Base-by-base conservation (phyloP, 2,888 invertebrate genomes). In the Dicycla oo region DNA sequence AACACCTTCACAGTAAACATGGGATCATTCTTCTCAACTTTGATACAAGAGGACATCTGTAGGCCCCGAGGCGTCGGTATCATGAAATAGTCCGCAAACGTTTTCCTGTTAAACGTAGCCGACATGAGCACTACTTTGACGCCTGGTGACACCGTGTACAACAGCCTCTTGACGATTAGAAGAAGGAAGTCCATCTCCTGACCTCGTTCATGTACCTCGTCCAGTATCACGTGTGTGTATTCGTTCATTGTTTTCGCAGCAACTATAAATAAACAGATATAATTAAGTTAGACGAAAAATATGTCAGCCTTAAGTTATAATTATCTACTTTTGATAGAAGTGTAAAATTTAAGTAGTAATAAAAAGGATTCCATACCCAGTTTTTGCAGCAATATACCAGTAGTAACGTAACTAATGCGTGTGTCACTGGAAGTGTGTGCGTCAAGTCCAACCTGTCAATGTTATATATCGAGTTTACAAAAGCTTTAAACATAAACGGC, bases 141-240 rank as follows among this genome's bases (percentile, higher is more conserved):
- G 1, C 81, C 83, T 0, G 91, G 91, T 0, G 95, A 94, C 1
- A 93, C 93, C 0, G 97, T 97, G 75, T 97, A 94, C 43, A 98
- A 93, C 60, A 99, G 96, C 86, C 98, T 98, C 78, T 98, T 97
- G 0, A 99, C 97, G 15, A 99, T 94, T 18, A 99, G 95, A 34
- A 99, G 92, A 2, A 98, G 94, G 90, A 99, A 99, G 90, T 99
- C 99, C 97, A 99, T 98, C 40, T 99, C 98, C 89, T 98, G 97
- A 84, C 98, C 98, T 53, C 99, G 96, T 92, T 99, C 99, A 87
- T 99, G 99, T 0, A 99, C 98, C 95, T 99, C 99, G 90, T 99
- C 99, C 11, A 99, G 95, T 75, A 99, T 97, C 53, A 99, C 97
- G 89, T 99, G 99, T 0, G 99, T 98, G 88, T 96, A 99, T 74